Evolutionary conservation across 2,888 invertebrate genomes (phyloP).

Genomic region (Pachliopta kotzebuea): DNA sequence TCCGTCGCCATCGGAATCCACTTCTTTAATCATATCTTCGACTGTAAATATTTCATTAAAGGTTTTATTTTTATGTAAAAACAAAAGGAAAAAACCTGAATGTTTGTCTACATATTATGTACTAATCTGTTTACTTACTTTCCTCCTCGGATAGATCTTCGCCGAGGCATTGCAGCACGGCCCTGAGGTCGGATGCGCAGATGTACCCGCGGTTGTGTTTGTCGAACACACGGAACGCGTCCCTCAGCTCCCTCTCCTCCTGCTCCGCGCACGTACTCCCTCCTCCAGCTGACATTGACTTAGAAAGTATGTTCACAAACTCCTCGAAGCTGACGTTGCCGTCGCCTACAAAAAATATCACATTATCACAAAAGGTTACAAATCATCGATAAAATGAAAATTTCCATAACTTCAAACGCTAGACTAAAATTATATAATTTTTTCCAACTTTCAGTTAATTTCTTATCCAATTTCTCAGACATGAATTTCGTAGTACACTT

Average conservation of each 20-base stretch:
- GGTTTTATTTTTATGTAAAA: not conserved
- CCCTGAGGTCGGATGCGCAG: conserved; percentile 92
- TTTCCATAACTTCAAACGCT: no score
- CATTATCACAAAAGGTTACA: no score
- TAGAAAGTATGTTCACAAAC: conserved; percentile 91
- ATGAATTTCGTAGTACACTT: no score
- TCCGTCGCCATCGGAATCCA: conserved; percentile 96
- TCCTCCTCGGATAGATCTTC: conserved; percentile 95
- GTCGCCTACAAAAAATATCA: conserved; percentile 80
- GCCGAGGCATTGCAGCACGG: conserved; percentile 92
- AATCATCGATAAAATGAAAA: no score
- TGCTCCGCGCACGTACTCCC: conserved; percentile 85
- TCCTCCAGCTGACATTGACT: conserved; percentile 84
- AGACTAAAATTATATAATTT: no score
- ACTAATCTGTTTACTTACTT: conserved; percentile 82
- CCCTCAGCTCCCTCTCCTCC: conserved; percentile 90
- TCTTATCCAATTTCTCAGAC: no score
- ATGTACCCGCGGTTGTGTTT: conserved; percentile 96
- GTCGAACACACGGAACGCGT: conserved; percentile 94
- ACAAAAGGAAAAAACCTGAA: no score
- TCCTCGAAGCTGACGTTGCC: conserved; percentile 94
- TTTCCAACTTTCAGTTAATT: no score
- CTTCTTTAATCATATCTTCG: conserved; percentile 98
- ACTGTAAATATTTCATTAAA: conserved; percentile 78
- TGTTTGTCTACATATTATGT: not conserved